Percentiles rank a stretch among this genome's conserved stretches.
These are phyloP conservation scores for Labrus mixtus DNA, from an alignment of 2,113 vertebrate genomes.

Conservation along the genomic window DNA sequence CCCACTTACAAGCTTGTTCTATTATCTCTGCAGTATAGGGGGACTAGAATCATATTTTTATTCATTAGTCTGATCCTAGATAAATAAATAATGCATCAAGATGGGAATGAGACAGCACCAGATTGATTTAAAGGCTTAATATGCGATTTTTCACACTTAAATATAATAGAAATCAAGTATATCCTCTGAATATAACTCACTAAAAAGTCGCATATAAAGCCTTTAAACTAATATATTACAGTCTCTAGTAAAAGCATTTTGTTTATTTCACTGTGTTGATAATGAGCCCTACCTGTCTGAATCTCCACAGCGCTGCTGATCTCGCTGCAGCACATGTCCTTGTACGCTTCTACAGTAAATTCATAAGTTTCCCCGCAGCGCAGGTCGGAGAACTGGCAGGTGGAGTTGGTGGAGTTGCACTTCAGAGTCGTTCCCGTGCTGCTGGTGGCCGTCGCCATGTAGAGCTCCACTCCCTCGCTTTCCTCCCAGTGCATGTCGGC, in stretches of 20 bases:
- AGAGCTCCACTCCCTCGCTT: conserved; percentile 63
- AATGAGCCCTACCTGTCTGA: conserved; percentile 74
- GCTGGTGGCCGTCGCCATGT: conserved; percentile 66
- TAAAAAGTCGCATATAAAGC: no score
- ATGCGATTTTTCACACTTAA: no score
- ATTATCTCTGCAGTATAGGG: background rate
- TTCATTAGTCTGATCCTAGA: background rate
- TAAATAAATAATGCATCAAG: no score
- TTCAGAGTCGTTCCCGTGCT: conserved; percentile 31
- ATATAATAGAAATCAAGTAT: no score
- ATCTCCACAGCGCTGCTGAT: conserved; percentile 66
- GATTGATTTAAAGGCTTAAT: no score
- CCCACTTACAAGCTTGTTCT: background rate
- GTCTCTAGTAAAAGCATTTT: background rate
- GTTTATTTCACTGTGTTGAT: background rate
- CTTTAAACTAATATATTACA: no score
- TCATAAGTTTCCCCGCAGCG: conserved; percentile 77
- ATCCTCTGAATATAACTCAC: no score
- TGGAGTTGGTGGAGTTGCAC: conserved; percentile 77
- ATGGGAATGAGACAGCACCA: no score
- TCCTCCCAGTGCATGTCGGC: conserved; percentile 78
- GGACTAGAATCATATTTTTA: no score
- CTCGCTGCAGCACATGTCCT: conserved; percentile 67
- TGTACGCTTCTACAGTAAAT: conserved; percentile 73
- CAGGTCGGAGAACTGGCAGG: conserved; percentile 74